phyloP scores from a whole-genome alignment of 2,113 vertebrate genomes.

The Tyrannus savana region DNA sequence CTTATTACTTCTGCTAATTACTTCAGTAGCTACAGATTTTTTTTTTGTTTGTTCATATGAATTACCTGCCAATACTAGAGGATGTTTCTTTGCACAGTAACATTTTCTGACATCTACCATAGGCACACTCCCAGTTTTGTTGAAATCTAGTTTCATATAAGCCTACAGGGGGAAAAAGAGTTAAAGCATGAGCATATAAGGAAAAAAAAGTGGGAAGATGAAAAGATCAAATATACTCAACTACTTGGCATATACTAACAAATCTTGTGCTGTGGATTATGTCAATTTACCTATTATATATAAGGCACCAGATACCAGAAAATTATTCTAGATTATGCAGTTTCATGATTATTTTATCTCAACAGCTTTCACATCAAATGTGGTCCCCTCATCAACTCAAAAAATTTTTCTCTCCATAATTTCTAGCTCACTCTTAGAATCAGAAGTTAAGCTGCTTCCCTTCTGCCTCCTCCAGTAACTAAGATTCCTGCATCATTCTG shows the following conservation, averaged over 20 bases:
- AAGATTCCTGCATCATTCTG: not conserved
- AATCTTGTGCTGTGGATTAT: not conserved
- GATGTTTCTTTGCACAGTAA: constrained; percentile 79
- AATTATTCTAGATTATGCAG: not conserved
- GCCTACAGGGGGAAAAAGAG: constrained; percentile 66
- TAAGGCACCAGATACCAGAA: not conserved
- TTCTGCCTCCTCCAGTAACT: not conserved
- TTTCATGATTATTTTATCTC: not conserved
- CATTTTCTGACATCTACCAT: constrained; percentile 80
- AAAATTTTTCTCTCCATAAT: not conserved
- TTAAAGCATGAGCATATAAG: constrained; percentile 71
- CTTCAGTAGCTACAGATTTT: not conserved
- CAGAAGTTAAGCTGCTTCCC: not conserved
- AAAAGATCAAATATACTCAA: not conserved
- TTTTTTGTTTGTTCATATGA: not conserved
- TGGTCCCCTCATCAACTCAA: not conserved
- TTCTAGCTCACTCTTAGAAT: not conserved
- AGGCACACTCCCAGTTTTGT: constrained; percentile 77
- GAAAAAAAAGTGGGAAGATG: not conserved
- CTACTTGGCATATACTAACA: not conserved
- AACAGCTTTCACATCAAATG: not conserved
- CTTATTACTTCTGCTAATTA: not conserved
- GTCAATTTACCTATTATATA: not conserved
- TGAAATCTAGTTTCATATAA: constrained; percentile 85
- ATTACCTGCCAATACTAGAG: constrained; percentile 77